Evolutionary conservation across 2,888 invertebrate genomes (phyloP).

Genomic region (Meiosimyza decipiens): DNA sequence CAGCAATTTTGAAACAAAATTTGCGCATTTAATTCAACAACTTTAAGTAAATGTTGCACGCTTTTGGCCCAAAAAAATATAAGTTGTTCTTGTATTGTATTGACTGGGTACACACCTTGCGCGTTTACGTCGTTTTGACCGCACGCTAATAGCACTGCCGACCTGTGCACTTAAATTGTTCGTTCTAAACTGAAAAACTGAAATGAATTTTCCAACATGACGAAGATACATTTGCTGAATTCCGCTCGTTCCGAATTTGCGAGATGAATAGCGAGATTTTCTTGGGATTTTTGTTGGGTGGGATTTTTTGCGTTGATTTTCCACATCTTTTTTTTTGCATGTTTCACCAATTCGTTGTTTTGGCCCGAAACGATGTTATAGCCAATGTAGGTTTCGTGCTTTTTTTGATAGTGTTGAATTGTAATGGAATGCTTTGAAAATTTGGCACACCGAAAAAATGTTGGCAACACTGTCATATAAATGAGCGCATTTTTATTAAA

Average conservation of each 20-base stretch:
- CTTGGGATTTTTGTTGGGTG: not conserved
- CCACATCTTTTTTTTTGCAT: not conserved
- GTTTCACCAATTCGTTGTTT: not conserved
- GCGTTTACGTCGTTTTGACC: conserved; percentile 41
- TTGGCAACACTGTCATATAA: not conserved
- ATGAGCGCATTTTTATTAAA: too few species aligned
- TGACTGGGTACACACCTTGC: conserved; percentile 43
- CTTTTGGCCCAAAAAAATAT: too few species aligned
- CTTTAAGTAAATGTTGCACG: too few species aligned
- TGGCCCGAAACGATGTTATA: conserved; percentile 17
- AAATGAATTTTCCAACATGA: conserved; percentile 32
- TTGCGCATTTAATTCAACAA: too few species aligned
- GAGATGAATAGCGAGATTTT: conserved; percentile 29
- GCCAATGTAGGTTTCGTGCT: not conserved
- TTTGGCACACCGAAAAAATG: not conserved
- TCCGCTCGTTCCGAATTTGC: conserved; percentile 28
- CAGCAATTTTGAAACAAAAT: too few species aligned
- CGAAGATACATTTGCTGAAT: conserved; percentile 32
- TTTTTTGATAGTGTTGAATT: too few species aligned
- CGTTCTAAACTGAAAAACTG: conserved; percentile 62
- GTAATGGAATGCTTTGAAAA: too few species aligned
- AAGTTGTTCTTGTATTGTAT: too few species aligned
- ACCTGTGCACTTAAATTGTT: conserved; percentile 62
- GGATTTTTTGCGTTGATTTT: not conserved
- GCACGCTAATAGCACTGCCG: conserved; percentile 41